Conservation (phyloP, 2,797 vertebrate genomes). For the Melanotaenia maccullochi region DNA sequence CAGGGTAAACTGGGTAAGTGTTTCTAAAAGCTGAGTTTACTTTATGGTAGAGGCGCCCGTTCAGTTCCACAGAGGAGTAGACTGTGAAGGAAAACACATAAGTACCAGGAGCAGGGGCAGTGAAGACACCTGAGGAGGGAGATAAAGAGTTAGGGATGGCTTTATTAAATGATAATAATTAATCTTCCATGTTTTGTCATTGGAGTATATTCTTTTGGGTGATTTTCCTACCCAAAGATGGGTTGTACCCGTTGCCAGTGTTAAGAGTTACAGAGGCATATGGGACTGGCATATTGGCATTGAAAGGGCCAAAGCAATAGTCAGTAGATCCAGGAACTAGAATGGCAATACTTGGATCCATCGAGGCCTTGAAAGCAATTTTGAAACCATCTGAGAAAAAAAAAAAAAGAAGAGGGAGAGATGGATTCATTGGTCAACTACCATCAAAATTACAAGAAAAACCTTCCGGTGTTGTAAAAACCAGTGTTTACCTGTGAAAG, state of each 20-base stretch:
- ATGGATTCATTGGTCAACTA: neutral
- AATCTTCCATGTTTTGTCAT: neutral
- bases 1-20: neutral
- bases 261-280: conserved; percentile 69
- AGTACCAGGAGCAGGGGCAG: conserved; percentile 67
- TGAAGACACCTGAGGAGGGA: conserved; percentile 75
- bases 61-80: conserved; percentile 58
- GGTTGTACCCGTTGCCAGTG: conserved; percentile 72
- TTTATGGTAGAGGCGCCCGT: conserved; percentile 70
- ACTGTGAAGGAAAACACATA: conserved; percentile 77
- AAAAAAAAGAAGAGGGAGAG: neutral
- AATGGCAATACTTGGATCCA: conserved; percentile 3
- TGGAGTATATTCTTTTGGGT: neutral
- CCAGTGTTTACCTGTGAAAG: conserved; percentile 54
- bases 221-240: conserved; percentile 72
- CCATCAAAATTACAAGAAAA: neutral
- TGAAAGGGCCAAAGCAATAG: conserved; percentile 79
- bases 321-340: neutral
- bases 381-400: conserved; percentile 43
- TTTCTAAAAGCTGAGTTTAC: conserved; percentile 34
- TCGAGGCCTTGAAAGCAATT: conserved; percentile 60
- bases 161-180: neutral
- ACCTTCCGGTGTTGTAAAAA: neutral
- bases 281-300: conserved; percentile 67
- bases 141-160: neutral